These are phyloP conservation scores for Xerus rutilus DNA, from an alignment of 2,797 vertebrate genomes.

Conservation along the genomic window DNA sequence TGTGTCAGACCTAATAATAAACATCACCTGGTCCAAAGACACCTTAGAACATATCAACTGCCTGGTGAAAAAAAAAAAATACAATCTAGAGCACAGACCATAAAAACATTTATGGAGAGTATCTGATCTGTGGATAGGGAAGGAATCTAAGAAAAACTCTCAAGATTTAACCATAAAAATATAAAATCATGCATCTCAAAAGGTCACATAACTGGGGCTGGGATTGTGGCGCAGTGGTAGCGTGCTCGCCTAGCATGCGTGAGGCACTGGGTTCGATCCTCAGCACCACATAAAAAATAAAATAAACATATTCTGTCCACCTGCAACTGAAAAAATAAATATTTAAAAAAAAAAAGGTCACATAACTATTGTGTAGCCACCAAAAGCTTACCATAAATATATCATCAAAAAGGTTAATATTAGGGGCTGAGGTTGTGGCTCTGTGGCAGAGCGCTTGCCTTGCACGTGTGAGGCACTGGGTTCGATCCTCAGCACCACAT, in stretches of 20 bases:
- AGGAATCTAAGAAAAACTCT: constrained; percentile 7
- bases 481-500: no score
- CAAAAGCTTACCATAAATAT: background rate
- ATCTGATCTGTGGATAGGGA: background rate
- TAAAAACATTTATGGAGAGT: background rate
- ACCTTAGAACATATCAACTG: background rate
- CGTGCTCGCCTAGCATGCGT: no score
- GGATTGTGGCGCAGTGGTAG: no score
- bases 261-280: no score
- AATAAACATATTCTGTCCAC: no score
- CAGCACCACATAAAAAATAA: no score
- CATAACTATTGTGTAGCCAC: background rate
- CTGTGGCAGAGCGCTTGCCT: no score
- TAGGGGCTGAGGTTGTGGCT: no score
- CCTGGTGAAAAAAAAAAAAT: background rate
- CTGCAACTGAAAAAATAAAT: no score
- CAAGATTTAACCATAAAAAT: constrained; percentile 41
- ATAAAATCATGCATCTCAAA: background rate
- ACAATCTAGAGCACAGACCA: background rate
- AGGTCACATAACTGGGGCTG: background rate
- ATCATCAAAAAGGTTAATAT: background rate
- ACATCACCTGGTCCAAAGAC: background rate
- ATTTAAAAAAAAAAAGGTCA: background rate
- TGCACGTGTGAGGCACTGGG: no score
- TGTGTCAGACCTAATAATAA: background rate